Base-by-base conservation (phyloP, 2,113 vertebrate genomes). In the Donacobius atricapilla region DNA sequence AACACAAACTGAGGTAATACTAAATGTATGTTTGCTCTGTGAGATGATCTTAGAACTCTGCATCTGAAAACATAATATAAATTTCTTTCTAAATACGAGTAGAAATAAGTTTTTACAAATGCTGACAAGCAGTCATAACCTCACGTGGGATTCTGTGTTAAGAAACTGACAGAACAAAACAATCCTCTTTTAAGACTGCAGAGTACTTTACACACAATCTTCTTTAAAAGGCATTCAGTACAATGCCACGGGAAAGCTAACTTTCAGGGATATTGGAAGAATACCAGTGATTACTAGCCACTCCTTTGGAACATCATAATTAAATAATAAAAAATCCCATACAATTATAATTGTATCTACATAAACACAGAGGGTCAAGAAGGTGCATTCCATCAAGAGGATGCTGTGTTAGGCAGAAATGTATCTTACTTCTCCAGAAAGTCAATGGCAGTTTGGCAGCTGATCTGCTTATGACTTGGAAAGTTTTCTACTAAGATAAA, bases 1-100 rank as follows among this genome's bases (percentile, higher is more conserved):
- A 66, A 68, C 87, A 89, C 69, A 45, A 84, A 60, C 63, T 70
- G 73, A 91, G 73, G 91, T 91, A 95, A 96, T 82, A 40, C 48
- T 71, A 42, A 88, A 81, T 6, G 58, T 12, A 3, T n/a, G 54
- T 78, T 92, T 77, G 33, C n/a, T 50, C 66, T 40, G 1, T 2
- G n/a, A 76, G 39, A 56, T 47, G 12, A 61, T 53, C 82, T 66
- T 86, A 70, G 16, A 90, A 13, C 35, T 60, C 33, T 16, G 2
- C 2, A 21, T 72, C 45, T 70, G 61, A 73, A 64, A 86, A 56
- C 5, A 2, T 21, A 51, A 21, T 18, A 15, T n/a, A 14, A 45
- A 40, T 94, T 88, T 80, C 37, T 77, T 91, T 44, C 61, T 71
- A 71, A 66, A 90, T 14, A 31, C 47, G 72, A 72, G 45, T 11